Evolutionary conservation across 2,888 invertebrate genomes (phyloP).

Genomic region (Tipula unca): DNA sequence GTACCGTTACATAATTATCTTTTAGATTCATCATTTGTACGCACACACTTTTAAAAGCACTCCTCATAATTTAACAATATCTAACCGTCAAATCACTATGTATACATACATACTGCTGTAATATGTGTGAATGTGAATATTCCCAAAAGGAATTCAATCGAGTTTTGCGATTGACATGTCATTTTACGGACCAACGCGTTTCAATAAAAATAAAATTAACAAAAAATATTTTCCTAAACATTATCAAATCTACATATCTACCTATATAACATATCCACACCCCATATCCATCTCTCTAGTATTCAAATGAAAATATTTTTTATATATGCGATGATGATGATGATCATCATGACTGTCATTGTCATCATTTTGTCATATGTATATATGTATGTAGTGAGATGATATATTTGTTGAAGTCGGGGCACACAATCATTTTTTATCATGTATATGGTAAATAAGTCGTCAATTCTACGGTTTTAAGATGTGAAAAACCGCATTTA

Average conservation of each 20-base stretch:
- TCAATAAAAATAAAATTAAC: constrained; percentile 36
- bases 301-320: neutral
- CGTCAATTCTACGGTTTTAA: neutral
- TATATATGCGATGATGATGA: neutral
- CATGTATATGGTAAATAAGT: neutral
- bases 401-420: neutral
- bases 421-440: neutral
- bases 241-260: neutral
- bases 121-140: neutral
- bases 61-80: neutral
- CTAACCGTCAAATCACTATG: neutral
- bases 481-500: neutral
- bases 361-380: neutral
- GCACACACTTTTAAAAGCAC: neutral
- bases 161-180: constrained; percentile 43
- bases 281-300: neutral
- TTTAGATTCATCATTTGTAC: neutral
- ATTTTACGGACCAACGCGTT: constrained; percentile 45
- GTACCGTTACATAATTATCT: neutral
- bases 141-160: neutral
- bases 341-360: neutral
- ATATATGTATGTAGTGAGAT: neutral
- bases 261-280: neutral
- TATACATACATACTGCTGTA: neutral
- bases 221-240: neutral